Conservation (phyloP, 2,113 vertebrate genomes). For the Syrmaticus mikado region DNA sequence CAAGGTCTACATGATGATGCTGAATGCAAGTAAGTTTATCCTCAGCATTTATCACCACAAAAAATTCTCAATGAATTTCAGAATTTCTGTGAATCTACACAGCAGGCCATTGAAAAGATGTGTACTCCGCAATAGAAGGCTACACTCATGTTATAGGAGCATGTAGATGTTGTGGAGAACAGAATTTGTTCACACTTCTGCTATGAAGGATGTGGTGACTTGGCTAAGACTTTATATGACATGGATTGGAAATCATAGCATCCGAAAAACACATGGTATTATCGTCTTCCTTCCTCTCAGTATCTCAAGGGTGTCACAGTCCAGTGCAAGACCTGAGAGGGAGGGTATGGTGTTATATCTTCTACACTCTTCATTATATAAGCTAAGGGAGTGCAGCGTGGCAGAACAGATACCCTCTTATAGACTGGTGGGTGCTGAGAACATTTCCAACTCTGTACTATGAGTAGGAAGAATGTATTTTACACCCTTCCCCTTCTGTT, state of each 20-base stretch:
- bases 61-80: not conserved
- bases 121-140: not conserved
- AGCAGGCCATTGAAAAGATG: not conserved
- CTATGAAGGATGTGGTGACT: not conserved
- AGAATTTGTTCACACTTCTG: not conserved
- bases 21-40: not conserved
- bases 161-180: fast-evolving
- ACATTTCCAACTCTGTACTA: not conserved
- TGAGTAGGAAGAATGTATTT: constrained; percentile 17
- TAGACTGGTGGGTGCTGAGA: not conserved
- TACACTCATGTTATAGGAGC: not conserved
- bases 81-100: not conserved
- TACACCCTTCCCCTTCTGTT: not conserved
- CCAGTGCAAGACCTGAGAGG: not conserved
- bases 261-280: not conserved
- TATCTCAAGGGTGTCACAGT: not conserved
- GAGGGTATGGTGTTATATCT: not conserved
- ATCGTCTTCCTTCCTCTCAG: not conserved
- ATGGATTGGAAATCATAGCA: not conserved
- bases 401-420: not conserved
- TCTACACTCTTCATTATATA: not conserved
- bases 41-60: not conserved
- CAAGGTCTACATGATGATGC: not conserved
- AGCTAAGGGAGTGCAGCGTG: not conserved
- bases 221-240: not conserved